Base-by-base conservation (phyloP, 2,113 vertebrate species). In the Amphiprion ocellaris region DNA sequence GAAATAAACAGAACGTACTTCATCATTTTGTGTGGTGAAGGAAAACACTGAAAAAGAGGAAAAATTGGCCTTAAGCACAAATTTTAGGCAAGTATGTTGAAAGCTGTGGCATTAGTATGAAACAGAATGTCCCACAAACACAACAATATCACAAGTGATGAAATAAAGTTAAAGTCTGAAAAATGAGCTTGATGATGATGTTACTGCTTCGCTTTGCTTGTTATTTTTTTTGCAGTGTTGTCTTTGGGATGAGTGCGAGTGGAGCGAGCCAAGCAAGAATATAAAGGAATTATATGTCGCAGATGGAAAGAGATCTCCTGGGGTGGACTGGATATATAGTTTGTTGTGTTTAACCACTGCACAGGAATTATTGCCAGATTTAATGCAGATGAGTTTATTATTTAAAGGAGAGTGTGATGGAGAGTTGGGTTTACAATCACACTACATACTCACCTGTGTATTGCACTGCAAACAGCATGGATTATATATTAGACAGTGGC, bases 181-280 rank as follows among this genome's bases (percentile, higher is more conserved):
- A 74, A 82, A 76, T 49, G 55, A 71, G 17, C 50, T 44, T 47
- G 41, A 78, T 69, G 4, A 52, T 39, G 30, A 6, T 41, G 46
- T 52, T 62, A 19, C 55, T 67, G 56, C 15, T 60, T 64, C 70
- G 37, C 47, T 53, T 23, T 68, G 33, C 65, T 71, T 77, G 24
- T 85, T 79, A 53, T 47, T 64, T 62, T 76, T 79, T 67, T 69
- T 67, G 23, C 63, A 44, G 37, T 66, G 83, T 83, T 79, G 16
- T 66, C 66, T 1, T 76, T 82, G 84, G 83, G 63, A 41, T 17
- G 10, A 53, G 77, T 66, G n/a, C 46, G 17, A 73, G 41, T 11
- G 52, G 33, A 76, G 33, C 6, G 24, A 59, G 73, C 73, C 60
- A 61, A 85, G 46, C 12, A 4, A 49, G 62, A 58, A 63, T 74